These are phyloP conservation scores for Acanthurus lineatus DNA, from an alignment of 2,797 vertebrate species.

Conservation along the genomic window DNA sequence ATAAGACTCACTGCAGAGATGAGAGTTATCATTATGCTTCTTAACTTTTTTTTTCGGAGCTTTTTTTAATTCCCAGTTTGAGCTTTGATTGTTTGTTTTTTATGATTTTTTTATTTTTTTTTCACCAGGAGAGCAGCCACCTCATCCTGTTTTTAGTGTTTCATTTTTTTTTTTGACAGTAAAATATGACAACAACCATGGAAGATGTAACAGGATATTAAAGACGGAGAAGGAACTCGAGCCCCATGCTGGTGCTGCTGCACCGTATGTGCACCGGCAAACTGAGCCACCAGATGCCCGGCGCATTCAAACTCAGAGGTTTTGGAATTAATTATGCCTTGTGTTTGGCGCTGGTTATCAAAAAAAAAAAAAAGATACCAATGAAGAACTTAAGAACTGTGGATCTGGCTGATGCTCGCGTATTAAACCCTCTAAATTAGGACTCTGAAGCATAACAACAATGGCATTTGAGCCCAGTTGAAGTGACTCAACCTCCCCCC, in stretches of 20 bases:
- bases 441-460: conserved; percentile 48
- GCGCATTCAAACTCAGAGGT: conserved; percentile 47
- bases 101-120: background rate
- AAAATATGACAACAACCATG: conserved; percentile 3
- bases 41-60: conserved; percentile 24
- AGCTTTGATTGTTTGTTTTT: conserved; percentile 1
- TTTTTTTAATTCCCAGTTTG: conserved; percentile 34
- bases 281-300: conserved; percentile 75
- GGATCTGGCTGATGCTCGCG: conserved; percentile 41
- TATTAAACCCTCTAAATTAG: conserved; percentile 61
- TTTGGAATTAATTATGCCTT: conserved; percentile 63
- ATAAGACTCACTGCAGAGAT: conserved; percentile 64
- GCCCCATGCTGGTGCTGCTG: conserved; percentile 57
- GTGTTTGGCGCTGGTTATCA: conserved; percentile 51
- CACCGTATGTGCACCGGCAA: conserved; percentile 54
- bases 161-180: conserved; percentile 24
- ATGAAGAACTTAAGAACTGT: conserved; percentile 49
- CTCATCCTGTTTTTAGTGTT: conserved; percentile 12
- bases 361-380: conserved; percentile 34
- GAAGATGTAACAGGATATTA: conserved; percentile 21
- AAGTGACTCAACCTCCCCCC: conserved; percentile 68
- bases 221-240: conserved; percentile 23
- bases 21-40: conserved; percentile 45
- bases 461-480: conserved; percentile 66
- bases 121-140: conserved; percentile 17